Evolutionary conservation across 2,888 invertebrate species (phyloP).

Genomic region (Phyto melanocephala): DNA sequence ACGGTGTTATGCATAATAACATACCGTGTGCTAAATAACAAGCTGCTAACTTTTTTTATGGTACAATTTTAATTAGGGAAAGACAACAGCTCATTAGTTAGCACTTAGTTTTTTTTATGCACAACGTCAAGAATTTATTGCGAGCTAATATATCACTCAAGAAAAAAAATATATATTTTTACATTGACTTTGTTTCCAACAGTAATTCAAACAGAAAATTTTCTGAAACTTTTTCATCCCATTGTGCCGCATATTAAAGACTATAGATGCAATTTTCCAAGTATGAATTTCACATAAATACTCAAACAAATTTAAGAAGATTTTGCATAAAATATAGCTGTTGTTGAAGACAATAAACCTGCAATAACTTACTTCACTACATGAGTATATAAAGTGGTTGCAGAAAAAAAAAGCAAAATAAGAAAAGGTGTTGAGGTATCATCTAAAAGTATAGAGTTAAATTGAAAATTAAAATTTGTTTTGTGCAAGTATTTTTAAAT

Average conservation of each 20-base stretch:
- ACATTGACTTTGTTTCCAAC: no score
- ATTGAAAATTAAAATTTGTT: slow-evolving; percentile 34
- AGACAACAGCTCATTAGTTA: no score
- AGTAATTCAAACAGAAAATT: no score
- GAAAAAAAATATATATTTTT: no score
- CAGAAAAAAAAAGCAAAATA: background rate
- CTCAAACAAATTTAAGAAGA: background rate
- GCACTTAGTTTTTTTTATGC: no score
- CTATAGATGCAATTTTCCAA: slow-evolving; percentile 8
- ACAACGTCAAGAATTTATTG: no score
- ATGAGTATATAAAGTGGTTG: slow-evolving; percentile 28
- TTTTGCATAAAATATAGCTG: slow-evolving; percentile 31
- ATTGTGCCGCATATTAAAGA: slow-evolving; percentile 13
- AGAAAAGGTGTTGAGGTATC: slow-evolving; percentile 15
- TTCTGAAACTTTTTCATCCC: background rate
- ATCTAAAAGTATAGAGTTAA: slow-evolving; percentile 14
- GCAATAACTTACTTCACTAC: slow-evolving; percentile 35
- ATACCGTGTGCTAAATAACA: no score
- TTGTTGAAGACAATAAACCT: slow-evolving; percentile 33
- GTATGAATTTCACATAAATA: slow-evolving; percentile 7
- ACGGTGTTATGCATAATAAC: no score
- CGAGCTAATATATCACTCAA: no score
- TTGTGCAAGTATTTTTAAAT: slow-evolving; percentile 2
- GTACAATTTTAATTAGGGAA: no score
- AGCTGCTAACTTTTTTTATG: no score